A percentile compares a stretch with the other conserved stretches of the same genome.
These are phyloP conservation scores for Xenotilapia longispinis DNA, from an alignment of 2,113 vertebrate genomes.

Conservation along the genomic window DNA sequence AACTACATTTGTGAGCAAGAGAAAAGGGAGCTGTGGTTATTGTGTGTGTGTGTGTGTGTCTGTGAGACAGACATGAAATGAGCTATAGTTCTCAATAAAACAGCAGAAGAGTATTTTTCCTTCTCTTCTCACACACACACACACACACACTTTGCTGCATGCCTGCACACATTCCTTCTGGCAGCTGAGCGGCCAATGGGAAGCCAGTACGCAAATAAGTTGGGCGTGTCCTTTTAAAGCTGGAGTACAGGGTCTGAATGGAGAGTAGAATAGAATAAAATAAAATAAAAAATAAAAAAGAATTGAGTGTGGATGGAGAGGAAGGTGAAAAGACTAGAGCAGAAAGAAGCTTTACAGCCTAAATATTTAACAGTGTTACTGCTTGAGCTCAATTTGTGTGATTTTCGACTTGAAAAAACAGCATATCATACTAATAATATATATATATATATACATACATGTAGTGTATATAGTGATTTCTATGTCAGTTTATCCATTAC, in stretches of 20 bases:
- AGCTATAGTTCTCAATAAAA: slow-evolving; percentile 6
- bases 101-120: slow-evolving; percentile 32
- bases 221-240: slow-evolving; percentile 50
- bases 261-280: slow-evolving; percentile 51
- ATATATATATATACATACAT: accelerated
- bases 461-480: not conserved
- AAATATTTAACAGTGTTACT: not conserved
- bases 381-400: not conserved
- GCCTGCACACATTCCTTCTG: slow-evolving; percentile 57
- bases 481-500: not conserved
- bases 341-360: not conserved
- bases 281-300: slow-evolving; percentile 5
- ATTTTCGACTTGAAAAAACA: not conserved
- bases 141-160: slow-evolving; percentile 1
- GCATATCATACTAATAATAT: accelerated
- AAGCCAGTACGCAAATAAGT: slow-evolving; percentile 49
- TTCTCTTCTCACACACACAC: not conserved
- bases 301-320: not conserved
- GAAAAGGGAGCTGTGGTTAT: not conserved
- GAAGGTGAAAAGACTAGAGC: not conserved
- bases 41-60: not conserved
- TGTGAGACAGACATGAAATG: not conserved
- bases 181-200: slow-evolving; percentile 54
- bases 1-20: not conserved
- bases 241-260: slow-evolving; percentile 75